phyloP scores from a whole-genome alignment of 2,888 invertebrate species.

The Eulithis prunata region DNA sequence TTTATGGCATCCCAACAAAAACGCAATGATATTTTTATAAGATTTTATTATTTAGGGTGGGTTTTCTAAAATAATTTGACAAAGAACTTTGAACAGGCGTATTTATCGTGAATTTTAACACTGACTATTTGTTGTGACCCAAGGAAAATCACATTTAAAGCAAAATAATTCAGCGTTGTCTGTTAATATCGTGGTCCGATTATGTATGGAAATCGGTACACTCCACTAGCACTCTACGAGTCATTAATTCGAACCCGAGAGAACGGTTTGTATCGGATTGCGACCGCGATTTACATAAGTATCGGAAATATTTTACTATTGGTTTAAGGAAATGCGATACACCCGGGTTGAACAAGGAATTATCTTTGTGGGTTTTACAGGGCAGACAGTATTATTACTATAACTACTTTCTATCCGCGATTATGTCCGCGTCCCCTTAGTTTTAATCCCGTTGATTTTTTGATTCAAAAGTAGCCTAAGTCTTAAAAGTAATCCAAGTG shows the following conservation, averaged over 20 bases:
- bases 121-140: neutral
- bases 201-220: constrained; percentile 51
- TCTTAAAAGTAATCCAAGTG: too few species aligned
- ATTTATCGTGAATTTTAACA: too few species aligned
- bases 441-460: too few species aligned
- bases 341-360: constrained; percentile 11
- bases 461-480: too few species aligned
- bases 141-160: neutral
- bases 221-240: constrained; percentile 48
- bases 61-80: too few species aligned
- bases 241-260: constrained; percentile 56
- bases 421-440: too few species aligned
- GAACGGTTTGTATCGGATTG: constrained; percentile 55
- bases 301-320: constrained; percentile 36
- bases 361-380: constrained; percentile 1
- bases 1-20: too few species aligned
- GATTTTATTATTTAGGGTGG: too few species aligned
- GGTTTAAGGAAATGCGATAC: constrained; percentile 15
- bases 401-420: too few species aligned
- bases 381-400: too few species aligned
- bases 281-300: constrained; percentile 53
- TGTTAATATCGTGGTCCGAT: constrained; percentile 27
- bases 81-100: too few species aligned
- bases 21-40: too few species aligned
- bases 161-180: neutral